Base-by-base conservation (phyloP, 2,888 invertebrate genomes). In the Nymphalis urticae region DNA sequence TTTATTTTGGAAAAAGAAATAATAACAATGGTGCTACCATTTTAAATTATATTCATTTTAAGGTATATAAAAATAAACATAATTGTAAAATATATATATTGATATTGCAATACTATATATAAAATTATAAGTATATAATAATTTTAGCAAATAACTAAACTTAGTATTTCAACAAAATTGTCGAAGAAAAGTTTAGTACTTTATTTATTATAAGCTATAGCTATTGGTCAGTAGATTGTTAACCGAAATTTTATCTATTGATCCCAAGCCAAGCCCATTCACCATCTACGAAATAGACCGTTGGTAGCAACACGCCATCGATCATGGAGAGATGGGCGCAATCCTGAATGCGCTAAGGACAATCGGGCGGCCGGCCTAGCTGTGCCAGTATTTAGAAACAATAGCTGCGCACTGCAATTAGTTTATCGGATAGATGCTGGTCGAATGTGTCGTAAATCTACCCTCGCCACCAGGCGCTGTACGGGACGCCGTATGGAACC, bases 341-440 rank as follows among this genome's bases (percentile, higher is more conserved):
- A 61, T 61, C 67, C 66, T 62, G 62, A 54, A 62, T 54, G 62
- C 67, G 58, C 58, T n/a, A 36, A 50, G 67, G 42, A 67, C 67
- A 56, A 67, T 67, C 58, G 58, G 5, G 36, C 36, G 27, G 17
- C 24, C 54, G 54, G 54, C 32, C 56, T 58, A 32, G 42, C 58
- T 36, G 58, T 42, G 58, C 58, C 81, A 84, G 86, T 86, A 86
- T 89, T 90, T 89, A 86, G 91, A 90, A 91, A 92, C 90, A 91
- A 91, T 91, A 89, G 90, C 89, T 86, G 83, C 82, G 84, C 84
- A 78, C 85, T 87, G 89, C 90, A 91, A 92, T 91, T 91, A 90
- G 90, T 92, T 90, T 86, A 89, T 89, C 89, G 86, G 87, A 91
- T 90, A 90, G 90, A 90, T 87, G 90, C 89, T 86, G 90, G 89